Conservation (phyloP, 2,113 vertebrate species). For the Indri indri region DNA sequence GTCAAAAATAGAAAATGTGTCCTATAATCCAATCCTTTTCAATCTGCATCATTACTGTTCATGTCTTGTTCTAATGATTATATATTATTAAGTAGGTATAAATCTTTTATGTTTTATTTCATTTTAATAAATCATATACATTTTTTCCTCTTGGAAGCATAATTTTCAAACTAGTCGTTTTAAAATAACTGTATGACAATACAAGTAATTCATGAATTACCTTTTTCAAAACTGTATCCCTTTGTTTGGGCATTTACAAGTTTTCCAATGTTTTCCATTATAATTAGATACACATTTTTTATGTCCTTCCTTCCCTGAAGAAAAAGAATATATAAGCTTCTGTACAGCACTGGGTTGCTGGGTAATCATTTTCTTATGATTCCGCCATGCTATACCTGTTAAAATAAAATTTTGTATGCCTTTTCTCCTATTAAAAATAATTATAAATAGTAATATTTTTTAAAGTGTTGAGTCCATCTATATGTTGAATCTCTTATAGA, state of each 20-base stretch:
- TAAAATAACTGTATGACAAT: conserved; percentile 43
- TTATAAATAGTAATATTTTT: background rate
- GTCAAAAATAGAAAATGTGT: conserved; percentile 72
- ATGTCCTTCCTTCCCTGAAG: no score
- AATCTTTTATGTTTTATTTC: conserved; percentile 59
- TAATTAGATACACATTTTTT: background rate
- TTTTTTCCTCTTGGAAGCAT: conserved; percentile 36
- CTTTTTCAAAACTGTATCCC: background rate
- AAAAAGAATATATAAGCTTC: no score
- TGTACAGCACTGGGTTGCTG: no score
- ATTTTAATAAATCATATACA: conserved; percentile 50
- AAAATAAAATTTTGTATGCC: no score
- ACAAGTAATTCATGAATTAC: conserved; percentile 46
- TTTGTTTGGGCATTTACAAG: background rate
- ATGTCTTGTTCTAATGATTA: conserved; percentile 52
- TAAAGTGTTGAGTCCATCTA: background rate
- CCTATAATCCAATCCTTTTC: conserved; percentile 53
- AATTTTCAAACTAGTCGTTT: conserved; percentile 49
- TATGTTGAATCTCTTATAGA: conserved; percentile 7
- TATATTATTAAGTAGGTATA: conserved; percentile 69
- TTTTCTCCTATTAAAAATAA: no score
- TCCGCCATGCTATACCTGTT: no score
- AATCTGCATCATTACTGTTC: conserved; percentile 53
- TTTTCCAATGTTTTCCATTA: background rate
- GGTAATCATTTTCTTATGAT: no score